Conservation (phyloP, 1,140 invertebrate genomes). For the Pachyrhynchus sulphureomaculatus region DNA sequence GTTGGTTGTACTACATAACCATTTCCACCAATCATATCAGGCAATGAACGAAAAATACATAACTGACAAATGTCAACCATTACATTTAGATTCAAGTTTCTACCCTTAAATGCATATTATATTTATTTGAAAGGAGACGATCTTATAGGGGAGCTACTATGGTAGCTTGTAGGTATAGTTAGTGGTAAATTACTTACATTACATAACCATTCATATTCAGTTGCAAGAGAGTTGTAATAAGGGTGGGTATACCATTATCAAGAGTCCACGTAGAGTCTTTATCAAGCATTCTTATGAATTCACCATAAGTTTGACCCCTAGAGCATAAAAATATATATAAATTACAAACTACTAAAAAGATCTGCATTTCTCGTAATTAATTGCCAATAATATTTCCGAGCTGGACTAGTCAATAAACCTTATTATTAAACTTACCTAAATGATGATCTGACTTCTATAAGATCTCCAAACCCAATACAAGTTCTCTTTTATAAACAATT, state of each 20-base stretch:
- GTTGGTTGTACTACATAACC: conserved; percentile 66
- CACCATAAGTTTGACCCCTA: conserved; percentile 71
- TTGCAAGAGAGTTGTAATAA: conserved; percentile 78
- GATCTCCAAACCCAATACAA: conserved; percentile 63
- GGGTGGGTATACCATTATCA: conserved; percentile 74
- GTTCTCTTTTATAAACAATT: conserved; percentile 68
- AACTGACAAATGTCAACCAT: neutral
- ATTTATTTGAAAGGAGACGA: too few relatives aligned
- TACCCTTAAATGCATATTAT: too few relatives aligned
- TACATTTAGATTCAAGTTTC: too few relatives aligned
- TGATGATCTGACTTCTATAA: conserved; percentile 70
- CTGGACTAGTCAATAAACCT: too few relatives aligned
- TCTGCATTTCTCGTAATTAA: too few relatives aligned
- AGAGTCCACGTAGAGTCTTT: conserved; percentile 79
- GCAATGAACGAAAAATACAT: conserved; percentile 43
- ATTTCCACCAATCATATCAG: conserved; percentile 93
- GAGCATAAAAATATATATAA: conserved; percentile 9
- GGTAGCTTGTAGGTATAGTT: too few relatives aligned
- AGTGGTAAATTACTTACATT: conserved; percentile 53
- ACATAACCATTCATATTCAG: conserved; percentile 84
- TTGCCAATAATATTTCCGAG: too few relatives aligned
- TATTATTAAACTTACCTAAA: conserved; percentile 53
- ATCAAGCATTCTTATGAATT: conserved; percentile 88
- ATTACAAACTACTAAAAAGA: too few relatives aligned
- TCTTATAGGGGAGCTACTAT: too few relatives aligned